Base-by-base conservation (phyloP, 2,113 vertebrate species). In the Cyphomyrus plagiostoma region DNA sequence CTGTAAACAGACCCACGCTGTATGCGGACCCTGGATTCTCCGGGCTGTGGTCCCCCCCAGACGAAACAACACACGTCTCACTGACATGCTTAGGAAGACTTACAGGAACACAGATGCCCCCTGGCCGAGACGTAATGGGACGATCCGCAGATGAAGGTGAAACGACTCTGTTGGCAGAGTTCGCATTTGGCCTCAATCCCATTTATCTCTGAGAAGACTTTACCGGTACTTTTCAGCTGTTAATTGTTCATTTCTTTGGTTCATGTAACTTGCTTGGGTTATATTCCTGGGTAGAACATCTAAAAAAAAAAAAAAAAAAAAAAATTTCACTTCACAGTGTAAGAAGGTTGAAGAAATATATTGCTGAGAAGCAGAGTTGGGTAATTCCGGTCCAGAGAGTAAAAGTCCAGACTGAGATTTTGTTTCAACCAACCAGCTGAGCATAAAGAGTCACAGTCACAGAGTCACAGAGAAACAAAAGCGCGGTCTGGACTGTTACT, bases 1-100 rank as follows among this genome's bases (percentile, higher is more conserved):
- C 92, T 90, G 93, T 95, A 95, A 96, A 96, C 95, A 95, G 92
- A 94, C 91, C 91, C 84, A 74, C 66, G 42, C 49, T 56, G 86
- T 83, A 53, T 62, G 35, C 8, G 6, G 35, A 45, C 19, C 19
- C 88, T 82, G 83, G 90, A 88, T 89, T 83, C 9, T 45, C 19
- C 5, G 48, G 46, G 10, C 46, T 26, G 46, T n/a, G 26, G 26
- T 17, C 2, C 49, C 52, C 49, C 52, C 53, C 15, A 56, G 53
- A 35, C 0, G 9, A 62, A 58, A 35, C 26, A 42, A 23, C 86
- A 26, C n/a, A 9, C n/a, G 82, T 48, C 42, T 84, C 7, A 48
- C 82, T 46, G 21, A 9, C 82, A 82, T 82, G 45, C 82, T 84
- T 84, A 48, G 82, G 39, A 46, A 48, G 42, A n/a, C 85, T 86